Base-by-base conservation (phyloP, 2,113 vertebrate species). In the Plecturocebus donacophilus region DNA sequence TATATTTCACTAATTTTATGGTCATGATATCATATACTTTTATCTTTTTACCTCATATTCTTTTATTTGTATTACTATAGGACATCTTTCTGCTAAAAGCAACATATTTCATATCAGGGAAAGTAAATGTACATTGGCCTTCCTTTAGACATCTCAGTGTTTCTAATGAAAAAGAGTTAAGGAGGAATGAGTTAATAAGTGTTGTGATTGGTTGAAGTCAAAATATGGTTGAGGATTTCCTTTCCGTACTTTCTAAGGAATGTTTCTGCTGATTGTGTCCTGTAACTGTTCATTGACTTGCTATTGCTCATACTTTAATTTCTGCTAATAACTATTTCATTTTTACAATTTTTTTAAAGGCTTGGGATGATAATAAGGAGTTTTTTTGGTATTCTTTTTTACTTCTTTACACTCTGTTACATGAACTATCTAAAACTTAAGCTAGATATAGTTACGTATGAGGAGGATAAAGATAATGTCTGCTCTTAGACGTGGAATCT, bases 171-270 rank as follows among this genome's bases (percentile, higher is more conserved):
- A 10, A 97, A 30, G 64, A 76, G 32, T 85, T 93, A 21, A 85
- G 87, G 27, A 92, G 47, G n/a, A 97, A 95, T 79, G 66, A 58
- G 77, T 96, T 95, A 90, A 42, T 38, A 91, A 92, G 40, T 88
- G 17, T 95, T 85, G 8, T 90, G 88, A 49, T n/a, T 89, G 17
- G 3, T 42, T 13, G 73, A 96, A 12, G 23, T 95, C 23, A 93
- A 81, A 91, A 49, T 70, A 68, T 64, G 16, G 32, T 58, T 87
- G 40, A 68, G 32, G 20, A 68, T 79, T 88, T 92, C 61, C 14
- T 45, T 91, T 32, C 52, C 14, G 32, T 58, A 21, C 12, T 61
- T 25, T 88, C 38, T 35, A 66, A 80, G 58, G 83, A 75, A 30
- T 1, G 23, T 52, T 94, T 52, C 71, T 97, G 80, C 32, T 85